Percentiles rank a stretch among this genome's conserved stretches.
These are phyloP conservation scores for Microtus pennsylvanicus DNA, from an alignment of 2,113 vertebrate genomes.

Conservation along the genomic window DNA sequence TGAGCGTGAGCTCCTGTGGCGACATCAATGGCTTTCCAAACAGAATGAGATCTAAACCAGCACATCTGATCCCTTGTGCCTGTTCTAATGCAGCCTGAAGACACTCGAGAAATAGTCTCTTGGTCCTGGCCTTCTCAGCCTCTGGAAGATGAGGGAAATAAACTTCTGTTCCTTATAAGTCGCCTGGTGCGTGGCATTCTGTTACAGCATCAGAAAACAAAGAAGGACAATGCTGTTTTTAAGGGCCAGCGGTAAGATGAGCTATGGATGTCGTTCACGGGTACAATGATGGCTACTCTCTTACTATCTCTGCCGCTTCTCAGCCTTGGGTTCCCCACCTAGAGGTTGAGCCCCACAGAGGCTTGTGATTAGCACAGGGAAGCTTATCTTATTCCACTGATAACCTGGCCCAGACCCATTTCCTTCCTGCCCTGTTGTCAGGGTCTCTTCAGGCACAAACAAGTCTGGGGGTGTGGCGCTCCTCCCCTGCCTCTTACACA, in stretches of 20 bases:
- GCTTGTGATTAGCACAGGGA: not conserved
- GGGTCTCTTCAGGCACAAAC: too few relatives aligned
- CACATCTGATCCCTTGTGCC: too few relatives aligned
- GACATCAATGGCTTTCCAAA: not conserved
- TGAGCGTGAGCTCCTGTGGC: rapidly evolving
- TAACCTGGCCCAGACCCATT: rapidly evolving
- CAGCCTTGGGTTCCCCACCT: not conserved
- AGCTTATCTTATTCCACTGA: rapidly evolving
- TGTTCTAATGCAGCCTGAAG: not conserved
- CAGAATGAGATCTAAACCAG: not conserved
- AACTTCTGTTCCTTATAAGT: not conserved
- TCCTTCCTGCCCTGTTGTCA: not conserved
- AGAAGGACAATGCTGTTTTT: not conserved
- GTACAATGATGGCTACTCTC: rapidly evolving
- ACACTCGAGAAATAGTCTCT: not conserved
- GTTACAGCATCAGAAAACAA: not conserved
- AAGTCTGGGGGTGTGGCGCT: not conserved
- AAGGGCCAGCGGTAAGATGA: too few relatives aligned
- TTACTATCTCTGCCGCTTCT: too few relatives aligned
- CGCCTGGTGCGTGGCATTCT: not conserved
- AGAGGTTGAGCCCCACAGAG: not conserved
- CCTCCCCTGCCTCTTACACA: rapidly evolving
- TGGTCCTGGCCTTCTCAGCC: not conserved
- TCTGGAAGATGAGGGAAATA: not conserved
- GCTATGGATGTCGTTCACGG: rapidly evolving